Conservation (phyloP, 2,113 vertebrate species). For the Callionymus lyra region DNA sequence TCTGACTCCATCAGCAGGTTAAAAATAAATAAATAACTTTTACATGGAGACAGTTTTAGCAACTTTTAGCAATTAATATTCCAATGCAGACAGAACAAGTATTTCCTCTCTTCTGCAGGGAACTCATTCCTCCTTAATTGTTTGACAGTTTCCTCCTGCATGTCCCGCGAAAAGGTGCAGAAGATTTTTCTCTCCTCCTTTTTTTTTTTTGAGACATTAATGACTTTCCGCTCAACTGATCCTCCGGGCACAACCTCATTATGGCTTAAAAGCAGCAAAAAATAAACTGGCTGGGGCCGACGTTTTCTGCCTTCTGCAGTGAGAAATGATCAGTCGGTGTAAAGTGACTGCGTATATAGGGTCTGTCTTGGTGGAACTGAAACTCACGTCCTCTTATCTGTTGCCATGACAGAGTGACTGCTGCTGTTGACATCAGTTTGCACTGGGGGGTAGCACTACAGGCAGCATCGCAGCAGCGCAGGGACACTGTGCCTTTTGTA, state of each 20-base stretch:
- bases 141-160: slow-evolving; percentile 76
- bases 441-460: slow-evolving; percentile 86
- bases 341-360: slow-evolving; percentile 35
- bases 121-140: slow-evolving; percentile 76
- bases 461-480: slow-evolving; percentile 9
- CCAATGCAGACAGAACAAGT: too few relatives aligned
- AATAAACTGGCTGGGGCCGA: slow-evolving; percentile 54
- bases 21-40: too few relatives aligned
- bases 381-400: slow-evolving; percentile 41
- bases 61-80: too few relatives aligned
- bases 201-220: slow-evolving; percentile 70
- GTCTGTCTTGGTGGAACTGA: slow-evolving; percentile 34
- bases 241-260: slow-evolving; percentile 75
- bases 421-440: slow-evolving; percentile 45
- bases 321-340: slow-evolving; percentile 35
- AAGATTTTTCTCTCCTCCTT: slow-evolving; percentile 24
- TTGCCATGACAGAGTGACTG: slow-evolving; percentile 11
- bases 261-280: slow-evolving; percentile 59
- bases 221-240: slow-evolving; percentile 63
- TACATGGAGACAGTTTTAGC: too few relatives aligned
- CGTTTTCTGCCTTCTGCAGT: slow-evolving; percentile 14
- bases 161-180: slow-evolving; percentile 62
- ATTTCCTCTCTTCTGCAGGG: slow-evolving; percentile 46
- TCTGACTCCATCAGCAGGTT: too few relatives aligned
- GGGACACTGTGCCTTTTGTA: not conserved